These are phyloP conservation scores for Entomobrya proxima DNA, from an alignment of 2,888 invertebrate species.

Conservation along the genomic window DNA sequence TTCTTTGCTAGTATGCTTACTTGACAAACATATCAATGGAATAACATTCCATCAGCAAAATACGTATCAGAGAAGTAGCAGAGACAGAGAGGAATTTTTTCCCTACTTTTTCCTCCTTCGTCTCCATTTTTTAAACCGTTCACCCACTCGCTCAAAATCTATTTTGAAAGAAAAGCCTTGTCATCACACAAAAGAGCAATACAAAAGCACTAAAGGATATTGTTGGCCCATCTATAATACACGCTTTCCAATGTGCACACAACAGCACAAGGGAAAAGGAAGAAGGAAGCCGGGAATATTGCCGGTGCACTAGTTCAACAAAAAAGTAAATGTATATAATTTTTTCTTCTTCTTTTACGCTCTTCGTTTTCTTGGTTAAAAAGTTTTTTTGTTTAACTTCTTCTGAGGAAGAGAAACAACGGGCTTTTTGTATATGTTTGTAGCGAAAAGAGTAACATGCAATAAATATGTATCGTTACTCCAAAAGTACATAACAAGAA, in stretches of 20 bases:
- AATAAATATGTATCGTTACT: background rate
- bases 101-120: too few species aligned
- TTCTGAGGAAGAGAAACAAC: too few species aligned
- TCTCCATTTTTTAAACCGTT: background rate
- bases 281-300: background rate
- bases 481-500: background rate
- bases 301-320: conserved; percentile 13
- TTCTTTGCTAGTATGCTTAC: background rate
- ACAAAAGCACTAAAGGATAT: background rate
- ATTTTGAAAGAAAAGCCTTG: conserved; percentile 29
- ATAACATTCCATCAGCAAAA: conserved; percentile 16
- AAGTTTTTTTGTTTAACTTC: conserved; percentile 18
- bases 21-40: conserved; percentile 60
- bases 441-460: background rate
- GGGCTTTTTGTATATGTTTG: background rate
- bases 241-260: background rate
- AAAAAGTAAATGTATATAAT: background rate
- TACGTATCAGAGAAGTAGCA: background rate
- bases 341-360: too few species aligned
- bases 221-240: background rate
- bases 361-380: background rate
- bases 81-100: conserved; percentile 7
- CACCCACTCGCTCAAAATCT: conserved; percentile 36
- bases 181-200: background rate
- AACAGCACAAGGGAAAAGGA: background rate